phyloP scores from a whole-genome alignment of 2,797 vertebrate species.

The Bryconaethiops microstoma region DNA sequence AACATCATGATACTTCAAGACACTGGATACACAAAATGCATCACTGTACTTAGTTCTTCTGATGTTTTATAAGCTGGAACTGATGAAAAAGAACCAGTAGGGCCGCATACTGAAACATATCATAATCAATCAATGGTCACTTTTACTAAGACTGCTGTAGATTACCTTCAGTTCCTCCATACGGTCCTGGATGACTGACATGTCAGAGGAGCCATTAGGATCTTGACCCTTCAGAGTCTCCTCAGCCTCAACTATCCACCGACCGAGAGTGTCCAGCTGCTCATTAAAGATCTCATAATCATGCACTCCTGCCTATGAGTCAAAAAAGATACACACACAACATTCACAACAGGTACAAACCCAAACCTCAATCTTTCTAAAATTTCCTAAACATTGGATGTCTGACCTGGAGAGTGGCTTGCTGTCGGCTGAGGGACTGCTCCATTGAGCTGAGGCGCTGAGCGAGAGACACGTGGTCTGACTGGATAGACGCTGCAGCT shows the following conservation, averaged over 20 bases:
- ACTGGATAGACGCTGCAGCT: constrained; percentile 86
- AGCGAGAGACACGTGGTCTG: constrained; percentile 83
- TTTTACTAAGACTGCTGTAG: not conserved
- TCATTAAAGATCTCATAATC: constrained; percentile 88
- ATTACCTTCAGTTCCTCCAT: constrained; percentile 94
- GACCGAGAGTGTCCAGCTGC: constrained; percentile 81
- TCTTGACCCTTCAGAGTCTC: constrained; percentile 85
- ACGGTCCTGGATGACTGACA: constrained; percentile 79
- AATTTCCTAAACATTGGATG: not conserved
- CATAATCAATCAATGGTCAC: no score
- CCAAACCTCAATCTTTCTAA: not conserved
- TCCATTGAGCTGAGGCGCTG: constrained; percentile 82
- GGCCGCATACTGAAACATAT: no score
- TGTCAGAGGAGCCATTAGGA: constrained; percentile 83
- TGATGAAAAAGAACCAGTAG: no score
- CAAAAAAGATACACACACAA: not conserved
- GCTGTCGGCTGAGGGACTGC: constrained; percentile 86
- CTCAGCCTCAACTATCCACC: constrained; percentile 83
- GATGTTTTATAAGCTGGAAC: no score
- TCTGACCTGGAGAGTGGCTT: constrained; percentile 86
- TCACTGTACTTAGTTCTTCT: no score
- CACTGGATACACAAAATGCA: no score
- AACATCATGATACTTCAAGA: no score
- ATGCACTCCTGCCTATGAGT: constrained; percentile 81
- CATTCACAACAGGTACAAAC: not conserved